A percentile compares a stretch with the other conserved stretches of the same genome.
Evolutionary conservation across 2,888 invertebrate genomes (phyloP).

Genomic region (Allophyes oxyacanthae): DNA sequence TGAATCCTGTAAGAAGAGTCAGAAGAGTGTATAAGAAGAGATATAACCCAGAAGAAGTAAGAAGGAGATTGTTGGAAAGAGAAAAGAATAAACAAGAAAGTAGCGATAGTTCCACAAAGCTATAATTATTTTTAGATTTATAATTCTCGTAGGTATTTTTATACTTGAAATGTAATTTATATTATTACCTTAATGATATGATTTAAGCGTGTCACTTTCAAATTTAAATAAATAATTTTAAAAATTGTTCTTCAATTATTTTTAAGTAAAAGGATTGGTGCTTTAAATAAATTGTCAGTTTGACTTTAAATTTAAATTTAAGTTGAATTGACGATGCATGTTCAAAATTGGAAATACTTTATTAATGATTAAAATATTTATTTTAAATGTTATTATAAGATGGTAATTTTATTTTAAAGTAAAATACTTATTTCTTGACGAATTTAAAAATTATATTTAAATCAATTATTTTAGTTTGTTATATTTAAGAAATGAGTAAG

Average conservation of each 20-base stretch:
- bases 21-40: constrained; percentile 83
- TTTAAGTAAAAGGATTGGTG: constrained; percentile 41
- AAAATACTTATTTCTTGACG: not conserved
- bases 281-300: constrained; percentile 78
- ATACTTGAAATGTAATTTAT: not conserved
- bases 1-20: constrained; percentile 80
- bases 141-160: not conserved
- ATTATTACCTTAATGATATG: not conserved
- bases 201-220: not conserved
- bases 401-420: not conserved
- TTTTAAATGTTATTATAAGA: not conserved
- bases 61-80: constrained; percentile 82
- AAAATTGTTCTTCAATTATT: not conserved
- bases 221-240: constrained; percentile 11
- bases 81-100: constrained; percentile 72
- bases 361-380: not conserved
- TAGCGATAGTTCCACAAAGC: constrained; percentile 41
- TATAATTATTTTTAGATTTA: constrained; percentile 12
- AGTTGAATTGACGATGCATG: constrained; percentile 82
- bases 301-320: constrained; percentile 75
- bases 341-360: constrained; percentile 34
- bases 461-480: too few relatives aligned
- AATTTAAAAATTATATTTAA: too few relatives aligned
- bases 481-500: too few relatives aligned
- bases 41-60: constrained; percentile 87